Evolutionary conservation across 92 coral and sea anemone genomes (phyloP).

Genomic region (Phenganax subtilis): DNA sequence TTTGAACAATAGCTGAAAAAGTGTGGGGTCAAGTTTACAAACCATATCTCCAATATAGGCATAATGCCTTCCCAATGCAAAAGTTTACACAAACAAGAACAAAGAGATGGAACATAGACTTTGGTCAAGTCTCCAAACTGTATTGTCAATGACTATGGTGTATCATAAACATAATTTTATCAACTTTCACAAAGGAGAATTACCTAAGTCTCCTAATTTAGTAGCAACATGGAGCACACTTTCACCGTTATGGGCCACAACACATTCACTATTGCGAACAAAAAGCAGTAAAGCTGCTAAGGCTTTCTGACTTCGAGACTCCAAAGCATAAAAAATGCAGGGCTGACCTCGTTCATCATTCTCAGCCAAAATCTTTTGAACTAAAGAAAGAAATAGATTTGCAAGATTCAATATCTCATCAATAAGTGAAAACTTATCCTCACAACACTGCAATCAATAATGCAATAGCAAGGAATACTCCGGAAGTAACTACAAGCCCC

Average conservation of each 20-base stretch:
- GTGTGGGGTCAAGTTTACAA: no score
- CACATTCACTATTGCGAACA: not conserved
- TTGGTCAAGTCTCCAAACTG: no score
- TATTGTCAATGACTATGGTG: no score
- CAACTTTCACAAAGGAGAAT: no score
- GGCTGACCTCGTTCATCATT: conserved; percentile 38
- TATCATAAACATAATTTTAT: no score
- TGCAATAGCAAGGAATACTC: no score
- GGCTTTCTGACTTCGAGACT: conserved; percentile 26
- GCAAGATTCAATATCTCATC: not conserved
- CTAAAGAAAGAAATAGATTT: not conserved
- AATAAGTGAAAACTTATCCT: not conserved
- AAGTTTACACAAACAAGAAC: no score
- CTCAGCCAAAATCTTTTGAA: conserved; percentile 11
- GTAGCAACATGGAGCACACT: conserved; percentile 39
- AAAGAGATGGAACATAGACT: no score
- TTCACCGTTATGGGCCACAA: conserved; percentile 27
- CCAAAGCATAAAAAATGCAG: conserved; percentile 37
- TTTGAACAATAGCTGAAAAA: not conserved
- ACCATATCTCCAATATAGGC: no score
- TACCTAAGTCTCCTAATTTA: conserved; percentile 21
- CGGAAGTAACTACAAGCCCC: no score
- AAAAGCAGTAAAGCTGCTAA: not conserved
- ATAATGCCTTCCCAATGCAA: no score
- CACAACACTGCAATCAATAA: no score